Conservation (phyloP, 2,113 vertebrate genomes). For the Anguilla rostrata region DNA sequence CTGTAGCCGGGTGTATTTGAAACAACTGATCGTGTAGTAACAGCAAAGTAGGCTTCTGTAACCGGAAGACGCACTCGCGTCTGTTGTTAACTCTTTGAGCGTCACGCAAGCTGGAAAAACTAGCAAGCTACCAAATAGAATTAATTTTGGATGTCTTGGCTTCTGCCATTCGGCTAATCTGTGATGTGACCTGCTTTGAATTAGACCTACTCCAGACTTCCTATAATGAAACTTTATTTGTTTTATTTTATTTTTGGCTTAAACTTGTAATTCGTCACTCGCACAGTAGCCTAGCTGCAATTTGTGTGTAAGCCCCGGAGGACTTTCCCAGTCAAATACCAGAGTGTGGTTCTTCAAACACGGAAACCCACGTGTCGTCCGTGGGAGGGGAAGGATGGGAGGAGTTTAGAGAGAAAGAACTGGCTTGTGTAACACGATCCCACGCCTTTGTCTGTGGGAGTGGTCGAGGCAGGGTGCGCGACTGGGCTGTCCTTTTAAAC, state of each 20-base stretch:
- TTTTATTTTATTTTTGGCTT: background rate
- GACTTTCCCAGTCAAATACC: slow-evolving; percentile 10
- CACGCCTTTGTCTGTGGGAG: slow-evolving; percentile 61
- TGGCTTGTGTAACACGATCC: slow-evolving; percentile 64
- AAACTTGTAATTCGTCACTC: background rate
- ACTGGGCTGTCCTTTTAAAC: slow-evolving; percentile 49
- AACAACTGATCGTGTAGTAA: background rate
- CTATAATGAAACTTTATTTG: background rate
- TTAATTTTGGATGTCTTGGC: background rate
- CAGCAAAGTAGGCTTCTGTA: slow-evolving; percentile 3
- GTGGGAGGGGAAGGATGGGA: slow-evolving; percentile 34
- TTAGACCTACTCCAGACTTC: background rate
- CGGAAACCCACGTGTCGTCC: slow-evolving; percentile 38
- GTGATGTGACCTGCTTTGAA: background rate
- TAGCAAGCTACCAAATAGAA: background rate
- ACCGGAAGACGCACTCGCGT: slow-evolving; percentile 9
- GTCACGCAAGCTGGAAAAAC: background rate
- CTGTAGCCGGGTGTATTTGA: background rate
- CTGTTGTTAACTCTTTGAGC: slow-evolving; percentile 6
- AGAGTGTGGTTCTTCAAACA: slow-evolving; percentile 15
- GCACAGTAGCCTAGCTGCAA: background rate
- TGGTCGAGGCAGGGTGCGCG: slow-evolving; percentile 51
- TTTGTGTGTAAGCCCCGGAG: background rate
- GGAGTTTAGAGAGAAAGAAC: slow-evolving; percentile 35
- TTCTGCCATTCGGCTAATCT: background rate